Evolutionary conservation across 1,140 invertebrate species (phyloP), one percentile per base, ranked within the genome.

Genomic region (Sitodiplosis mosellana): DNA sequence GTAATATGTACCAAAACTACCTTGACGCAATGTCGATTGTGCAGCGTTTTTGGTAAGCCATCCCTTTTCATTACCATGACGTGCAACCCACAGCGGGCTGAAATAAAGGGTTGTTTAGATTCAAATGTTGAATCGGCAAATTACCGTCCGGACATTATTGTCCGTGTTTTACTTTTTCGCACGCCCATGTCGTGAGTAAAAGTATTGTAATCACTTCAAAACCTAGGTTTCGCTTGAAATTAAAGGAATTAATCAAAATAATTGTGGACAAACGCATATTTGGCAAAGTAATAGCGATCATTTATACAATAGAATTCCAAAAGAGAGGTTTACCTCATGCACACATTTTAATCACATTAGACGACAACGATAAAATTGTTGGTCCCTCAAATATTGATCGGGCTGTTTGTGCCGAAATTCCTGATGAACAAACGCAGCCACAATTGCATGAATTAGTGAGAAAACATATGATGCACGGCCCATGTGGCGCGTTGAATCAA

Each of bases 351-450:
- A 5, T 43, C n/a, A 12, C 18, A 12, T 18, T 43, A 12, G 2
- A 6, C 17, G 17, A 50, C 50, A 3, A 46, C 18, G 17, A 27
- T 27, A 5, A 3, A 3, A 27, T 27, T n/a, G n/a, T 11, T 18
- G 46, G 10, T 1, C 56, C 62, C 27, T 53, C 64, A 47, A 37
- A 63, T 49, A 69, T 71, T 47, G 70, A 74, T 59, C 47, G 60
- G 27, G 53, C 71, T 12, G 69, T 74, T 51, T 69, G 49, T 41
- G 71, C 69, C 2, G 70, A 75, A 65, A 67, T 77, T 49, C 70
- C 74, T 33, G 61, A 74, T 65, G 40, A 42, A 33, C 40, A 53
- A 37, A 56, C 18, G 43, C 64, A 74, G 58, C 61, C 56, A 51
- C 18, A 49, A 22, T 51, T 73, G 20, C 59, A 56, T 61, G 58